Conservation (phyloP, 2,797 vertebrate genomes). For the Decapterus maruadsi region DNA sequence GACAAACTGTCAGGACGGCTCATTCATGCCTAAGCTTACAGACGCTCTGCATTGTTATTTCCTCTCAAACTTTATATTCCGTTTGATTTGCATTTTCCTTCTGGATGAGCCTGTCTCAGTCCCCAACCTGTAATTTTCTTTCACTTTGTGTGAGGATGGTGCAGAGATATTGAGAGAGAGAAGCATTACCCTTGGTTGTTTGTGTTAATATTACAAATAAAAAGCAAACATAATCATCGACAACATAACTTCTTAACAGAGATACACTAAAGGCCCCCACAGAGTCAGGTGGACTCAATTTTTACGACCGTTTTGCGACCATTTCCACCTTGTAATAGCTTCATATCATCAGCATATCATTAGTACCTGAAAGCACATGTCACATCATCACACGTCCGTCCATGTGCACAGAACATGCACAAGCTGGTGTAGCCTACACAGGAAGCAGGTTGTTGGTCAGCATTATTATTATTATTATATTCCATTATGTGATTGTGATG, state of each 20-base stretch:
- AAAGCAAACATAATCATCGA: slow-evolving; percentile 24
- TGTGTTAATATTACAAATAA: slow-evolving; percentile 20
- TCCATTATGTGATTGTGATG: no score
- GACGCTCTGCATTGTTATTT: slow-evolving; percentile 33
- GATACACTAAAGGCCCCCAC: not conserved
- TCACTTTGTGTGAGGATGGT: slow-evolving; percentile 33
- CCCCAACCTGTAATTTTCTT: slow-evolving; percentile 36
- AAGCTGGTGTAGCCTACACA: no score
- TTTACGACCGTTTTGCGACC: no score
- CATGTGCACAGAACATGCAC: no score
- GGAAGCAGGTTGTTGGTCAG: no score
- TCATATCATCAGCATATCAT: no score
- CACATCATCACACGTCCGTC: no score
- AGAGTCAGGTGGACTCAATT: no score
- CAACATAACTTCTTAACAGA: slow-evolving; percentile 13
- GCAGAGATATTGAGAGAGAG: not conserved
- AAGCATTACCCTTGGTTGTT: slow-evolving; percentile 5
- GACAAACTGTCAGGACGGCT: slow-evolving; percentile 51
- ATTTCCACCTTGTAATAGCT: no score
- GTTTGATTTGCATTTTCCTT: slow-evolving; percentile 41
- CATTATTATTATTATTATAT: no score
- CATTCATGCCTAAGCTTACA: slow-evolving; percentile 43
- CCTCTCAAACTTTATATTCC: slow-evolving; percentile 38
- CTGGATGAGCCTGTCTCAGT: not conserved
- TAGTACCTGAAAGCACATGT: no score